Evolutionary conservation across 2,888 invertebrate species (phyloP).

Genomic region (Tribolium freemani): DNA sequence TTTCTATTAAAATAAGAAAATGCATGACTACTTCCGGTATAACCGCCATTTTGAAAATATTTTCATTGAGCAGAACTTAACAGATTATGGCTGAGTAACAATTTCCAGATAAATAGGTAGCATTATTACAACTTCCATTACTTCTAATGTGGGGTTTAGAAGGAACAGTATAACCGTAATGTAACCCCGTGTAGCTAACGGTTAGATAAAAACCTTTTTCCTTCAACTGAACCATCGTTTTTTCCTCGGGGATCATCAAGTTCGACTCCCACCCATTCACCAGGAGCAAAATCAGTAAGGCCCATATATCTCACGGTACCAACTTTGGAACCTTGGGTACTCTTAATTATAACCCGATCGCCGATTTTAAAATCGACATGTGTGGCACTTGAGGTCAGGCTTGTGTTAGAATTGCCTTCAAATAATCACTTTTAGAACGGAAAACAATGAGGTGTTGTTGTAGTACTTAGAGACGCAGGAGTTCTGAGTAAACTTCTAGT

Average conservation of each 20-base stretch:
- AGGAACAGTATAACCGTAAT: no score
- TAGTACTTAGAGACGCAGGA: slow-evolving; percentile 59
- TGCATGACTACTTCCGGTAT: no score
- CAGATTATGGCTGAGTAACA: no score
- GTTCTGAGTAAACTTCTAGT: slow-evolving; percentile 59
- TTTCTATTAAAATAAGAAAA: no score
- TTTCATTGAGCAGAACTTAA: no score
- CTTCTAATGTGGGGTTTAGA: no score
- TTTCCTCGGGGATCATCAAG: slow-evolving; percentile 94
- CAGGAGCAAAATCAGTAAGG: slow-evolving; percentile 89
- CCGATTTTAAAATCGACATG: slow-evolving; percentile 82
- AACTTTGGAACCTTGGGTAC: slow-evolving; percentile 88
- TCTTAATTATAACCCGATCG: slow-evolving; percentile 91
- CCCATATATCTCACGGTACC: slow-evolving; percentile 91
- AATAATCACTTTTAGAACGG: slow-evolving; percentile 39
- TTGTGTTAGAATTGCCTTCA: slow-evolving; percentile 70
- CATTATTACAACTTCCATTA: no score
- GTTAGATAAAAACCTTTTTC: slow-evolving; percentile 93
- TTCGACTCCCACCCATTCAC: slow-evolving; percentile 97
- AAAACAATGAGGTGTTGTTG: background rate
- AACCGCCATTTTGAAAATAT: no score
- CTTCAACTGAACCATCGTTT: slow-evolving; percentile 95
- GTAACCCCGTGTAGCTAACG: no score
- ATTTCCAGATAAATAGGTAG: no score
- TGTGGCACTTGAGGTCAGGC: slow-evolving; percentile 67